Percentiles rank a stretch among this genome's conserved stretches.
Evolutionary conservation across 1,140 invertebrate genomes (phyloP).

Genomic region (Ostrea denselamellosa): DNA sequence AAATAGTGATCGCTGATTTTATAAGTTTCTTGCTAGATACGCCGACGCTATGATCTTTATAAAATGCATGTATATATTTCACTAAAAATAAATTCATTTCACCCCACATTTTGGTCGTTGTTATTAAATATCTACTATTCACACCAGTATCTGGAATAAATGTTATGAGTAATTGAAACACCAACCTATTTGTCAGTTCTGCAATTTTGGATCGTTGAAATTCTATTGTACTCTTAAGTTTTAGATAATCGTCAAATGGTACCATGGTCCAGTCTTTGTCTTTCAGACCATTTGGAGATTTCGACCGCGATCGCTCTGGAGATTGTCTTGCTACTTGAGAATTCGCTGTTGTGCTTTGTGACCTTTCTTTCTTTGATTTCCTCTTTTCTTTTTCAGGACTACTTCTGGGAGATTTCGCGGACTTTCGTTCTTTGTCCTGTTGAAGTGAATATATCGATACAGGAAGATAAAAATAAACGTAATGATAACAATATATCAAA

Average conservation of each 20-base stretch:
- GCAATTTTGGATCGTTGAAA: constrained; percentile 40
- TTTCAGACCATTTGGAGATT: background rate
- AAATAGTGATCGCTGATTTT: no score
- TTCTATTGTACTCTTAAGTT: constrained; percentile 40
- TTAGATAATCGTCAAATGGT: constrained; percentile 37
- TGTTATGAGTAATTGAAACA: background rate
- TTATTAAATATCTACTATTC: no score
- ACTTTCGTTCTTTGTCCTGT: background rate
- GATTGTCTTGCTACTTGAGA: background rate
- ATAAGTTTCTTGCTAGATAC: no score
- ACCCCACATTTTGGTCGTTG: no score
- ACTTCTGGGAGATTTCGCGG: background rate
- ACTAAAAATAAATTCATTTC: no score
- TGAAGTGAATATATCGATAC: background rate
- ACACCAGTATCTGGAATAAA: no score
- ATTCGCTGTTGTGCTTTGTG: background rate
- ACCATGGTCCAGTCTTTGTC: constrained; percentile 43
- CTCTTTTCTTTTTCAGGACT: constrained; percentile 12
- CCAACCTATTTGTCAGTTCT: constrained; percentile 25
- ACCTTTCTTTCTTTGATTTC: background rate
- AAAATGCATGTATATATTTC: no score
- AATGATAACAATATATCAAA: no score
- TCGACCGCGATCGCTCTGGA: background rate
- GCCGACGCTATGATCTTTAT: no score
- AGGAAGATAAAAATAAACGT: no score